These are phyloP conservation scores for Ascidia mentula DNA, from an alignment of 23 tunicate genomes.

Conservation along the genomic window DNA sequence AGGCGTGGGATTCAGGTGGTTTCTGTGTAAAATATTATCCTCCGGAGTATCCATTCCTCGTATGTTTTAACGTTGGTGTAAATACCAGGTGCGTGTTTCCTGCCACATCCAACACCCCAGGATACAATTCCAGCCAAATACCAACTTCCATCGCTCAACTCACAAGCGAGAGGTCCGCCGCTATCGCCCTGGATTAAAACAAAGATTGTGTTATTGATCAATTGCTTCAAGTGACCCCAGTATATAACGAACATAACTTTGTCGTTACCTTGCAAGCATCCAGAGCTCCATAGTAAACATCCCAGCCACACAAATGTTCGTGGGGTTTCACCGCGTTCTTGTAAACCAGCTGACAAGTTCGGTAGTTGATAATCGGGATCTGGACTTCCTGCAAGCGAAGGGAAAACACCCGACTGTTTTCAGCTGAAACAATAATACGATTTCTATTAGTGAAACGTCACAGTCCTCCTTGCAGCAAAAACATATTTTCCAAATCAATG, in stretches of 20 bases:
- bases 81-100: conserved; percentile 68
- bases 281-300: conserved; percentile 40
- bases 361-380: conserved; percentile 52
- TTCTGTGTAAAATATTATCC: neutral
- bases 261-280: conserved; percentile 92
- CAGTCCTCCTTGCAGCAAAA: too few relatives aligned
- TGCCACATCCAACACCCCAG: conserved; percentile 91
- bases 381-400: conserved; percentile 57
- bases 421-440: neutral
- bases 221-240: too few relatives aligned
- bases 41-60: conserved; percentile 54
- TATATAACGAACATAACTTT: too few relatives aligned
- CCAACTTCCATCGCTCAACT: conserved; percentile 61
- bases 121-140: conserved; percentile 87
- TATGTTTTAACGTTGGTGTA: conserved; percentile 72
- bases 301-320: conserved; percentile 89
- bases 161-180: conserved; percentile 94
- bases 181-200: conserved; percentile 71
- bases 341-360: conserved; percentile 33
- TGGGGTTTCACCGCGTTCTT: conserved; percentile 1
- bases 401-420: conserved; percentile 20
- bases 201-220: too few relatives aligned
- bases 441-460: too few relatives aligned
- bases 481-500: too few relatives aligned
- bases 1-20: neutral